Conservation (phyloP, 2,797 vertebrate species). For the Trachops cirrhosus region DNA sequence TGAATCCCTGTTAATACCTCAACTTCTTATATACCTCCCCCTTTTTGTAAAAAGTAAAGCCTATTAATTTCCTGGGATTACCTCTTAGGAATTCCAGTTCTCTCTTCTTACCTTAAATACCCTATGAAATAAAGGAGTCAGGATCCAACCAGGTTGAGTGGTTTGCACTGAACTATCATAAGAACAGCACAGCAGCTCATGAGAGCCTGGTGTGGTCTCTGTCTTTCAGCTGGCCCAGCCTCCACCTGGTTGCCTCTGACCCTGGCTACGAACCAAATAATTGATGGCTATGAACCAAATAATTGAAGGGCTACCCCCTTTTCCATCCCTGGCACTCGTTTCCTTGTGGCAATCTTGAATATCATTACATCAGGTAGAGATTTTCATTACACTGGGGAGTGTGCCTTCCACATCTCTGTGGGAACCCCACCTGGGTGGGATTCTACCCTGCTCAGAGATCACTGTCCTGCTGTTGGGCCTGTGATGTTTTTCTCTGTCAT, state of each 20-base stretch:
- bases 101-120: slow-evolving; percentile 1
- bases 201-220: background rate
- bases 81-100: background rate
- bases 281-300: background rate
- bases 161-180: background rate
- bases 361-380: background rate
- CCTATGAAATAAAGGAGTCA: background rate
- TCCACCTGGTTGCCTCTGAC: background rate
- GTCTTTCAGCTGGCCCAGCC: background rate
- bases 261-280: background rate
- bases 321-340: background rate
- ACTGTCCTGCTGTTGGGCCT: background rate
- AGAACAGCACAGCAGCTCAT: background rate
- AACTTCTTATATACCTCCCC: background rate
- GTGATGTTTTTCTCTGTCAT: background rate
- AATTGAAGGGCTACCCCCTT: background rate
- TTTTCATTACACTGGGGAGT: background rate
- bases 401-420: background rate
- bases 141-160: background rate
- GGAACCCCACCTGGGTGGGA: background rate
- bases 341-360: background rate
- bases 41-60: slow-evolving; percentile 27
- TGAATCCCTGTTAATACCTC: background rate
- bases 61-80: background rate
- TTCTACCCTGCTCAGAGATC: background rate